Percentiles rank a stretch among this genome's conserved stretches.
Evolutionary conservation across 2,888 invertebrate genomes (phyloP).

Genomic region (Serripes groenlandicus): DNA sequence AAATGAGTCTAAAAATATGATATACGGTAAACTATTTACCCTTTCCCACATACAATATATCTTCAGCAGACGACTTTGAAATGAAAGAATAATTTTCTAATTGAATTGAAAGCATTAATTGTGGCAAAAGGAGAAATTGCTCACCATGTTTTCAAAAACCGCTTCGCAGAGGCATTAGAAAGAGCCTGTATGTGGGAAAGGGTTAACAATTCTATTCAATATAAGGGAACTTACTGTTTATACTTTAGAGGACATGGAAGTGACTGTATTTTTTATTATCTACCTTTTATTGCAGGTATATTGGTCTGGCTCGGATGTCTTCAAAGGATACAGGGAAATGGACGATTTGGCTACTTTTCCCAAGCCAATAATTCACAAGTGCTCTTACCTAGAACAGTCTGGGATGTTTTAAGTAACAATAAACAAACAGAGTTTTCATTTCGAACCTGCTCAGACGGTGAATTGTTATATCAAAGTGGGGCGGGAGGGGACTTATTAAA

Average conservation of each 20-base stretch:
- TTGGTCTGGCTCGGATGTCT: conserved; percentile 22
- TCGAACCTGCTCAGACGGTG: conserved; percentile 69
- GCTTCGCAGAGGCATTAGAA: not conserved
- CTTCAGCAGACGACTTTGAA: too few relatives aligned
- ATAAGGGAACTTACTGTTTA: not conserved
- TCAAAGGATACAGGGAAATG: conserved; percentile 26
- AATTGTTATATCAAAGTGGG: conserved; percentile 70
- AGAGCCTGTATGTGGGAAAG: not conserved
- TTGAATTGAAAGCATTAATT: not conserved
- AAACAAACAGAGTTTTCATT: conserved; percentile 70
- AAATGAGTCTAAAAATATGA: too few relatives aligned
- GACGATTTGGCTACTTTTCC: conserved; percentile 65
- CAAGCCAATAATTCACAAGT: conserved; percentile 63
- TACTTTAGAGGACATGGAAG: not conserved
- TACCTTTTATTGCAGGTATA: conserved; percentile 59
- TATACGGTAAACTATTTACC: too few relatives aligned
- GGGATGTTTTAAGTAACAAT: conserved; percentile 52
- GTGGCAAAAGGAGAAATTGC: not conserved
- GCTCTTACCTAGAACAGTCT: conserved; percentile 47
- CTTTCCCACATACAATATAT: too few relatives aligned
- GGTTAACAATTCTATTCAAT: not conserved
- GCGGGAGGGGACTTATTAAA: conserved; percentile 61
- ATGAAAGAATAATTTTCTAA: too few relatives aligned
- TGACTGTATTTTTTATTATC: not conserved
- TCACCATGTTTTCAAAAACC: conserved; percentile 1